Base-by-base conservation (phyloP, 1,140 invertebrate genomes). In the Zaprionus kolodkinae region DNA sequence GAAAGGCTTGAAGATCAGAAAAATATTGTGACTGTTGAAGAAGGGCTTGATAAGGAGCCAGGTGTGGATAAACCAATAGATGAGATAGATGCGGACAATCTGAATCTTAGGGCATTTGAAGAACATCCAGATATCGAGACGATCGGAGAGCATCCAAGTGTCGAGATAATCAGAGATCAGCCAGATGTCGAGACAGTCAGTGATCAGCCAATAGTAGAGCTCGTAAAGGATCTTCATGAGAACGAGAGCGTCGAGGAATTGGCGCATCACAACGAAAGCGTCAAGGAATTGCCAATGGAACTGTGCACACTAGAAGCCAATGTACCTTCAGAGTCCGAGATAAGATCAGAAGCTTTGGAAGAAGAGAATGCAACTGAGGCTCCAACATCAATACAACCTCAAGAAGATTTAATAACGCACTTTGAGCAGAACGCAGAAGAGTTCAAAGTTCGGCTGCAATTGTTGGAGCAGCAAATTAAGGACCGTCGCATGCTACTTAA, bases 371-470 rank as follows among this genome's bases (percentile, higher is more conserved):
- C 36, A 10, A 6, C 27, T 30, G 27, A 0, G 10, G 50, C 11
- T 17, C 10, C 5, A 9, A 45, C 27, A 52, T 3, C n/a, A 9
- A 9, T n/a, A 5, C 4, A 45, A 38, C n/a, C 17, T 6, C 10
- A 33, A 17, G 36, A 12, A 9, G 76, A 82, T 10, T n/a, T 12
- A 43, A 55, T 77, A 11, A 87, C 83, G 0, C 77, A 84, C 7
- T 88, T 87, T 6, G 84, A 87, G 36, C 35, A 75, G 25, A 75
- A 83, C 15, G 40, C 27, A 1, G 80, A 84, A 0, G 64, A 78
- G 61, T 87, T 87, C 6, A 84, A 61, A 25, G 27, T 17, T 1
- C 80, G 84, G 3, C 52, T 87, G 13, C 45, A 61, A n/a, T 27
- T 84, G 3, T 78, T 87, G 15, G 72, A 77, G 9, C 63, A 61